Base-by-base conservation (phyloP, 2,113 vertebrate species). In the Lasiurus borealis region DNA sequence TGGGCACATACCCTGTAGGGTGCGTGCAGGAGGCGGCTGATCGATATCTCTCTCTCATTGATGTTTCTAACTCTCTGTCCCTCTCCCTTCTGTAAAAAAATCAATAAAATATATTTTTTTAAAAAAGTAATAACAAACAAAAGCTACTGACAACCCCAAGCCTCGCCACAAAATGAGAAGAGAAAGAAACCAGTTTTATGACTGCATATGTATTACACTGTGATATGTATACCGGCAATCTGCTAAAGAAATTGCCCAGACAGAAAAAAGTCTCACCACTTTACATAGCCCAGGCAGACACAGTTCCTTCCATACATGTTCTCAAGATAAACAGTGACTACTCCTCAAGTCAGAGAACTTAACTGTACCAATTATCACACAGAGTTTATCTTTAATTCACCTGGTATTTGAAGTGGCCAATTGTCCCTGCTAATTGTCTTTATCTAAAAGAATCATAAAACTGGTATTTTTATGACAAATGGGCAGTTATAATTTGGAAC, bases 141-240 rank as follows among this genome's bases (percentile, higher is more conserved):
- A 68, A 68, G 88, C 29, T 78, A 15, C 72, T 75, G 48, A 29
- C 86, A 84, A 69, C 6, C 12, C 54, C 83, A 59, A 85, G 77
- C 19, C 8, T 77, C 18, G 59, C 25, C 71, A 71, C 36, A 84
- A 48, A 71, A 36, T n/a, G 8, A 78, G 40, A 57, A 90, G 31
- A 78, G 93, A 77, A 77, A 68, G 29, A 57, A 85, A 90, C 59
- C 7, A 54, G 46, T 84, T 76, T 84, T 76, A 94, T 76, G 89
- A 69, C 48, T 84, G 48, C 68, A 69, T 68, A 77, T 29, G 15
- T 16, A 34, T 75, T 77, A 85, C 10, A 69, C 36, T 83, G 68
- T 82, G 44, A 66, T 54, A 18, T 66, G 29, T 12, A 68, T 76
- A 69, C 62, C 77, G 48, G 36, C 23, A 80, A 72, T 44, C 34